These are phyloP conservation scores for Sebastolobus altivelis DNA, from an alignment of 2,797 vertebrate genomes.

Conservation along the genomic window DNA sequence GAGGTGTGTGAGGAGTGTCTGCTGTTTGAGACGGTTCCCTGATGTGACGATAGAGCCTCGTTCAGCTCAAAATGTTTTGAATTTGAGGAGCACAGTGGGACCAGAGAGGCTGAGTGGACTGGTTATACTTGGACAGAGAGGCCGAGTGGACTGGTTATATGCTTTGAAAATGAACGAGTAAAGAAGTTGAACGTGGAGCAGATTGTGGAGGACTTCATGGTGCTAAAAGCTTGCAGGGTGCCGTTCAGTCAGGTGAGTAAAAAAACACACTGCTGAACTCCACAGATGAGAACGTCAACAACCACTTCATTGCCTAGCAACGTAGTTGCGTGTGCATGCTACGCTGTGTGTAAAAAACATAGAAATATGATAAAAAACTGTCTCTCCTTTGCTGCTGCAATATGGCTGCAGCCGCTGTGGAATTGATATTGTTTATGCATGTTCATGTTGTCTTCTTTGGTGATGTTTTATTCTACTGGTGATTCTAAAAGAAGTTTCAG, in stretches of 20 bases:
- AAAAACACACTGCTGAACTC: background rate
- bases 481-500: background rate
- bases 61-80: background rate
- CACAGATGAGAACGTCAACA: background rate
- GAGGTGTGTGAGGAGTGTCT: background rate
- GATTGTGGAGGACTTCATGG: background rate
- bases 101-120: background rate
- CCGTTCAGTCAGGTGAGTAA: background rate
- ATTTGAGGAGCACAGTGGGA: background rate
- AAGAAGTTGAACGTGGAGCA: background rate
- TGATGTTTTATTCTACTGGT: background rate
- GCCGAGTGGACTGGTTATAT: background rate
- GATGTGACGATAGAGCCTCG: background rate
- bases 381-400: background rate
- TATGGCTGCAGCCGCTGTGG: background rate
- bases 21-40: background rate
- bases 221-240: background rate
- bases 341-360: background rate
- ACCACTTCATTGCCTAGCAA: background rate
- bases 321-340: background rate
- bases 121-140: too few relatives aligned
- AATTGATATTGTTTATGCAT: background rate
- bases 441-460: background rate
- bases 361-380: background rate
- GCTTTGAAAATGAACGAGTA: background rate